Base-by-base conservation (phyloP, 2,113 vertebrate genomes). In the Pitta sordida region DNA sequence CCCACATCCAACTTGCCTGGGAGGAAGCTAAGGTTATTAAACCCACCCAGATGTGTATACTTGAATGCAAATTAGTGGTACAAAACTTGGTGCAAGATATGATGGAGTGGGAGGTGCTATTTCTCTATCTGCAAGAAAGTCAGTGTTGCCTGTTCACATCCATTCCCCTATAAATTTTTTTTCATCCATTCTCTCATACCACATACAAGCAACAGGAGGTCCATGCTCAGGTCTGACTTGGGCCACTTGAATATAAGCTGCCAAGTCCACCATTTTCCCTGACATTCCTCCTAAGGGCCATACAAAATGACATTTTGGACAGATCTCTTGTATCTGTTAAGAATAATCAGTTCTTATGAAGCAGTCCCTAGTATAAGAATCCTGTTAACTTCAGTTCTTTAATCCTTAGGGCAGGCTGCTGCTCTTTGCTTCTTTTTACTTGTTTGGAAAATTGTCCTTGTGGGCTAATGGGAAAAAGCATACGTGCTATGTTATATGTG, bases 401-500 rank as follows among this genome's bases (percentile, higher is more conserved):
- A 39, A 29, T 70, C 53, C 32, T 80, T 69, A 46, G 26, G 7
- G 8, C 13, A 58, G 13, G 11, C 34, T 81, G 41, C 19, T 63
- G 26, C 11, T 46, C 6, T 6, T 11, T 55, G 9, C 4, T 2
- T 37, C 2, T 4, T 48, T 83, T 69, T 5, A 3, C 8, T 13
- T 43, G 7, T 59, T 79, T 43, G 9, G 15, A 63, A 92, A 56
- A 48, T 29, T 26, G 60, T 41, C 6, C 55, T 22, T 5, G 0
- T 58, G 34, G 6, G 10, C 3, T 73, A 56, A 32, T 23, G 8
- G 9, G 55, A 13, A 53, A 84, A 84, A 36, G 3, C 9, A 24
- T 5, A 27, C 5, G 14, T n/a, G 20, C 3, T 39, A 17, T 27
- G 9, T 13, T 56, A 1, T 4, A 10, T 8, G 17, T 52, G 10